phyloP scores from a whole-genome alignment of 2,888 invertebrate species.

The Acrocera orbiculus region DNA sequence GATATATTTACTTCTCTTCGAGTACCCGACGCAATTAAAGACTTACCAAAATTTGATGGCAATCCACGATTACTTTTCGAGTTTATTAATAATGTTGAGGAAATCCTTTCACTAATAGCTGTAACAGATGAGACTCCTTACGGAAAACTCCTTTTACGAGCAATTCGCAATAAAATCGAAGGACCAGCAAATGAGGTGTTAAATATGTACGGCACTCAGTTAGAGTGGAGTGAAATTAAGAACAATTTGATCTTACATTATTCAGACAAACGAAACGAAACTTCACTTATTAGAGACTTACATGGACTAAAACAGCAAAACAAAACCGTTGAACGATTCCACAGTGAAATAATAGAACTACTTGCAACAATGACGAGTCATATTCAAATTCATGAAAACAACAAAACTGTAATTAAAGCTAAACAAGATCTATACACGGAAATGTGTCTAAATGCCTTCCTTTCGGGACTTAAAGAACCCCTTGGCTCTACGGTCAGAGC shows the following conservation, averaged over 20 bases:
- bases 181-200: constrained; percentile 13
- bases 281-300: neutral
- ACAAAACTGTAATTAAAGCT: constrained; percentile 3
- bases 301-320: neutral
- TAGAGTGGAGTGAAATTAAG: neutral
- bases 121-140: constrained; percentile 5
- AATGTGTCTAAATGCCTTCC: constrained; percentile 10
- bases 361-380: neutral
- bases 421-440: constrained; percentile 8
- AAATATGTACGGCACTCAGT: constrained; percentile 11
- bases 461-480: constrained; percentile 10
- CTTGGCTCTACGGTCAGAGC: constrained; percentile 8
- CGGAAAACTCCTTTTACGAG: constrained; percentile 10
- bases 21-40: constrained; percentile 13
- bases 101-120: constrained; percentile 9
- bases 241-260: neutral
- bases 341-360: constrained; percentile 1
- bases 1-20: no score
- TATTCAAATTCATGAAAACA: neutral
- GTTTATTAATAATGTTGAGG: constrained; percentile 12
- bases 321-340: neutral
- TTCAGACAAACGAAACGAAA: neutral
- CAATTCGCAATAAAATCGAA: constrained; percentile 13
- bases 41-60: constrained; percentile 10
- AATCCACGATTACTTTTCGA: constrained; percentile 3